phyloP scores from a whole-genome alignment of 2,888 invertebrate genomes.

The Lymantria monacha region DNA sequence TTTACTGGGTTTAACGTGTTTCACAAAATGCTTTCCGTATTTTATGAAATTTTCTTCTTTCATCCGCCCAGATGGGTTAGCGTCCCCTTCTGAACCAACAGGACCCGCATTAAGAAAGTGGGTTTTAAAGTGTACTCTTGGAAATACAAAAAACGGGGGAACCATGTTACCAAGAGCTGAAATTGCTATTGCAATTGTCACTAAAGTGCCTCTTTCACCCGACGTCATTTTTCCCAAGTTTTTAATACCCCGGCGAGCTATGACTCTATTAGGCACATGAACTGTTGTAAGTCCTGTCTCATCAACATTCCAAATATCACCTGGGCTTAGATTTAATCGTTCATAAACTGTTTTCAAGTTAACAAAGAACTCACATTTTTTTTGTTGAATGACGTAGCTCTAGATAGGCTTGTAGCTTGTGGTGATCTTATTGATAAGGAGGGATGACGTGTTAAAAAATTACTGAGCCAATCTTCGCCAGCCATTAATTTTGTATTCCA shows the following conservation, averaged over 20 bases:
- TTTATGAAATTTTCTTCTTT: conserved; percentile 1
- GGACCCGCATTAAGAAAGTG: conserved; percentile 3
- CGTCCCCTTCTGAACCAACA: conserved; percentile 3
- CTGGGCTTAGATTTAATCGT: conserved; percentile 7
- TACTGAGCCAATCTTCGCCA: conserved; percentile 7
- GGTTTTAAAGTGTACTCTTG: neutral
- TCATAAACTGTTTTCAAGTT: conserved; percentile 7
- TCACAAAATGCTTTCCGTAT: conserved; percentile 1
- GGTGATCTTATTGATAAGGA: neutral
- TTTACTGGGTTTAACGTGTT: neutral
- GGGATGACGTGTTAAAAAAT: conserved; percentile 6
- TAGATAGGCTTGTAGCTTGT: conserved; percentile 7
- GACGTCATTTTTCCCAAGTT: neutral
- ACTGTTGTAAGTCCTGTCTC: conserved; percentile 16
- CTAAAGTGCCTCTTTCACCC: conserved; percentile 11
- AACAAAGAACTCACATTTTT: conserved; percentile 9
- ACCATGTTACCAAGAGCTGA: conserved; percentile 5
- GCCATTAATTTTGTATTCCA: conserved; percentile 7
- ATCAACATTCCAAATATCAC: conserved; percentile 18
- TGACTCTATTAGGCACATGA: conserved; percentile 2
- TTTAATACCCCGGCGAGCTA: neutral
- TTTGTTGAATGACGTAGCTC: conserved; percentile 14
- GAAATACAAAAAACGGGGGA: conserved; percentile 12
- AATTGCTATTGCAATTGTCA: conserved; percentile 8
- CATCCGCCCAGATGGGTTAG: conserved; percentile 7